Evolutionary conservation across 1,140 invertebrate species (phyloP), one percentile per base, ranked within the genome.

Genomic region (Lysiphlebus fabarum): DNA sequence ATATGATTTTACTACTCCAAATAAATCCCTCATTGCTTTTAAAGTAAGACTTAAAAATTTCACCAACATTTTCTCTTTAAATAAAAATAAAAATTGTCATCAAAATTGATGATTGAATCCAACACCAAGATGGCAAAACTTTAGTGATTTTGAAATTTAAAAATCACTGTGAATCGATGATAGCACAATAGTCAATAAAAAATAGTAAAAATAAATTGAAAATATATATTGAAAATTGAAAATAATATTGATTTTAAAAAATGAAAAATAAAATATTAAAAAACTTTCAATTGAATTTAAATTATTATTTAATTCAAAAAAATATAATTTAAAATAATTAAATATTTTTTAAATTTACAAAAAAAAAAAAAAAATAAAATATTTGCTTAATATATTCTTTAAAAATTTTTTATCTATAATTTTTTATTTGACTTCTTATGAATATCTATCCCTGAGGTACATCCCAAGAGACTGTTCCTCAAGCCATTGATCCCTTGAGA

Each of bases 371-470:
- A 26, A 26, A 26, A 26, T 26, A 26, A 26, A 26, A 26, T 26
- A 26, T 26, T 1, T 4, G 2, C 17, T 26, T 26, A 26, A 26
- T 26, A 26, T 26, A 26, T 26, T 51, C 49, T 51, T 17, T 17
- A 49, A 34, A 38, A 51, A 51, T 40, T 33, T 37, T 51, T 51
- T 51, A 51, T 51, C 36, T 33, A 51, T 51, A 51, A 51, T 33
- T 34, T 36, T 51, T 51, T 36, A 34, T 33, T n/a, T 38, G 38
- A 34, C 36, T 36, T n/a, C 38, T 37, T 51, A 51, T 51, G 17
- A 26, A 26, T 26, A 26, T 26, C 17, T 26, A 26, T 4, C 17
- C 17, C 17, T 26, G 17, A 26, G 17, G 17, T 37, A 51, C 14
- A 51, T 51, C 49, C 49, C 49, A n/a, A 14, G 34, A 36, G 49